Base-by-base conservation (phyloP, 1,140 invertebrate species). In the Eciton burchellii region DNA sequence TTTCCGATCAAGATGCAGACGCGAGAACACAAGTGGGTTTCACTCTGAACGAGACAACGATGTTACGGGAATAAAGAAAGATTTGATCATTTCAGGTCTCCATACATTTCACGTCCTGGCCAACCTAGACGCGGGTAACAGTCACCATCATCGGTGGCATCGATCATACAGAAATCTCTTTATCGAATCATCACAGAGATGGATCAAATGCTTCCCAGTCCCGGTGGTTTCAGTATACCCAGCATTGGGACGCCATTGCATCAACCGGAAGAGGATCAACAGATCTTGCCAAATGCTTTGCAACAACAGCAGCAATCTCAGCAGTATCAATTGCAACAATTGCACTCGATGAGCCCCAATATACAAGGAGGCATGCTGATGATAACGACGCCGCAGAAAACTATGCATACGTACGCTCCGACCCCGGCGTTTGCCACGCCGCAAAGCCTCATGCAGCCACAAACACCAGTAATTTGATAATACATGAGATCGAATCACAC, bases 131-230 rank as follows among this genome's bases (percentile, higher is more conserved):
- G 35, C 35, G 35, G 6, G 35, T 35, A 6, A 35, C 35, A 35
- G 2, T 35, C 6, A 35, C 60, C 11, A 4, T 41, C 11, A 5
- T 60, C 3, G 24, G 26, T 41, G 45, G 14, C 3, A 26, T 47
- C 24, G 29, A 21, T 59, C 4, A n/a, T 14, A 19, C 26, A 19
- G 3, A 35, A 6, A 56, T 68, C 9, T 54, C 12, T 19, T 82
- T 19, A 54, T 35, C 59, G 86, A 52, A 60, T 56, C 3, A 19
- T 3, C 72, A n/a, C n/a, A n/a, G 91, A 91, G 68, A 98, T 97
- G 97, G 97, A 98, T 96, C 97, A 98, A 93, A 98, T 98, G 97
- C 94, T 98, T 83, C 97, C 97, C 16, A 98, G 97, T 94, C 97
- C 97, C 2, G 97, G 97, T 57, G 97, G 97, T 57, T 97, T 97